These are phyloP conservation scores for Lathamus discolor DNA, from an alignment of 2,113 vertebrate species.

Conservation along the genomic window DNA sequence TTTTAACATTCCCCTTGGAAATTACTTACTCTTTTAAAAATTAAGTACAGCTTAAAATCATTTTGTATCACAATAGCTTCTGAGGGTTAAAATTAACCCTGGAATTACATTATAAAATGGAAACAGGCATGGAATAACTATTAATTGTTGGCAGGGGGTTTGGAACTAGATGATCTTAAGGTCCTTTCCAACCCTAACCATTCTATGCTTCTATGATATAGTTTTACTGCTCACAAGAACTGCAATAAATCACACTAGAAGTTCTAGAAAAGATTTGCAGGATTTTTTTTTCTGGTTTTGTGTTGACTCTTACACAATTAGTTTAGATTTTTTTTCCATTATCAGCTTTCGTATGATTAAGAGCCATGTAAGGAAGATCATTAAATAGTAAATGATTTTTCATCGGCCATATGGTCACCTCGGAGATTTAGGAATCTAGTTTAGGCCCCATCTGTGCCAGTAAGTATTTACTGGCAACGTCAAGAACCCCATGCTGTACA, in stretches of 20 bases:
- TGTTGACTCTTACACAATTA: neutral
- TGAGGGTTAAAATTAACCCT: neutral
- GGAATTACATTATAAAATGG: neutral
- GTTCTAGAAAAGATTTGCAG: neutral
- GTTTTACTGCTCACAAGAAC: neutral
- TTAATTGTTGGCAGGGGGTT: neutral
- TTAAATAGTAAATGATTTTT: slow-evolving; percentile 60
- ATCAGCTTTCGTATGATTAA: slow-evolving; percentile 28
- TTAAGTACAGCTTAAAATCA: neutral
- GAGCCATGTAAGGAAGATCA: slow-evolving; percentile 40
- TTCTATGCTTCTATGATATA: neutral
- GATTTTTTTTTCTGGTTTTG: neutral
- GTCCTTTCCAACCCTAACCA: no score
- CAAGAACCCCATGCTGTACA: slow-evolving; percentile 40
- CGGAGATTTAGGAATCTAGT: slow-evolving; percentile 49
- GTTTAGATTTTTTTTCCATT: neutral
- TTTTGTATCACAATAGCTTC: neutral
- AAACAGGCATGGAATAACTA: neutral
- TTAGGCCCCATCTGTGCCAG: slow-evolving; percentile 65
- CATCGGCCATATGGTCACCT: slow-evolving; percentile 69
- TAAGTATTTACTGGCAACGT: slow-evolving; percentile 56
- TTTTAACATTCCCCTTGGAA: neutral
- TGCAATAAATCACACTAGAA: neutral
- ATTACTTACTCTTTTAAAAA: neutral
- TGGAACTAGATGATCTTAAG: no score